phyloP scores from a whole-genome alignment of 2,888 invertebrate species.

The Oxycera nigricornis region DNA sequence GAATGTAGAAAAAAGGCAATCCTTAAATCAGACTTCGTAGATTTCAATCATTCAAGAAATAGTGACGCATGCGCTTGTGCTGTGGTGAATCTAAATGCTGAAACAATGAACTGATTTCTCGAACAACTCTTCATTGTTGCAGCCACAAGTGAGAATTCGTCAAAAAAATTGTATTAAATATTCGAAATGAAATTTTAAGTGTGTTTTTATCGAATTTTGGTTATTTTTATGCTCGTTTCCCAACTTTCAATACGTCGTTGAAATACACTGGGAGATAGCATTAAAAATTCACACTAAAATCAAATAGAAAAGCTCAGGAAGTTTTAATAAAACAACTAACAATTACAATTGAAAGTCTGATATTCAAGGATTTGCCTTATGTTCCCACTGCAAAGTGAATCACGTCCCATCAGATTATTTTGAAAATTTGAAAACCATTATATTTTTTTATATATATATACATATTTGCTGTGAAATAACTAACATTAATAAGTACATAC shows the following conservation, averaged over 20 bases:
- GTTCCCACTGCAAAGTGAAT: no score
- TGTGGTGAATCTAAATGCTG: background rate
- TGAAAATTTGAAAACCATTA: no score
- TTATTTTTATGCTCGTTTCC: slow-evolving; percentile 40
- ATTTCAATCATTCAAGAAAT: background rate
- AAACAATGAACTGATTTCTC: slow-evolving; percentile 12
- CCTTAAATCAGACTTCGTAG: background rate
- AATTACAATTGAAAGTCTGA: no score
- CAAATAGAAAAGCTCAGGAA: slow-evolving; percentile 1
- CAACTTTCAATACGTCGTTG: slow-evolving; percentile 41
- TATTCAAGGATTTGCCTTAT: no score
- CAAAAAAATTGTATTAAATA: slow-evolving; percentile 4
- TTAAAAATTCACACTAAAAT: slow-evolving; percentile 38
- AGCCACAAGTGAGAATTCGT: slow-evolving; percentile 18
- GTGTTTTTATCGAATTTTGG: background rate
- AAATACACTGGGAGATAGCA: slow-evolving; percentile 35
- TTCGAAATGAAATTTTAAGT: slow-evolving; percentile 1
- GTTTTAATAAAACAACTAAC: background rate
- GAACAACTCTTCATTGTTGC: slow-evolving; percentile 26
- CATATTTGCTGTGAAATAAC: background rate
- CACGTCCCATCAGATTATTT: no score
- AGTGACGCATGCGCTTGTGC: slow-evolving; percentile 30
- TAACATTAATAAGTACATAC: background rate
- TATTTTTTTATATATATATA: no score
- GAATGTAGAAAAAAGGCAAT: background rate